Conservation (phyloP, 1,140 invertebrate species). For the Meloidogyne exigua region DNA sequence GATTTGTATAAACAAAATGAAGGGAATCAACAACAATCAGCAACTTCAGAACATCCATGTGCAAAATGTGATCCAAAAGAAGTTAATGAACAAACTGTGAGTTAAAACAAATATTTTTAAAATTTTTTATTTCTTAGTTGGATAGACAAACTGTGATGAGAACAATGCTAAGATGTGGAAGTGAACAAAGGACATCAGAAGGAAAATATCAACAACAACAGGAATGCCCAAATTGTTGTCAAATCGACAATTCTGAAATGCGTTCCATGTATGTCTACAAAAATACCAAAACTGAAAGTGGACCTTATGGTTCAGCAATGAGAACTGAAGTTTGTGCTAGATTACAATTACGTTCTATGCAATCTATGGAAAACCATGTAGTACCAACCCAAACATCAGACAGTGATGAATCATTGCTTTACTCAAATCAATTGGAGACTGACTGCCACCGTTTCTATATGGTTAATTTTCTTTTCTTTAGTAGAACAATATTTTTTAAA, state of each 20-base stretch:
- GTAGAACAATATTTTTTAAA: neutral
- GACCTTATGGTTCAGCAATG: slow-evolving; percentile 13
- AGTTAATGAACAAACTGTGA: slow-evolving; percentile 25
- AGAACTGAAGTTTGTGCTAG: slow-evolving; percentile 22
- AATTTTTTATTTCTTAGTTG: neutral
- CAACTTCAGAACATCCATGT: slow-evolving; percentile 25
- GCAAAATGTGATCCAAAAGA: slow-evolving; percentile 36
- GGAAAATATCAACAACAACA: neutral
- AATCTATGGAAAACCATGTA: slow-evolving; percentile 16
- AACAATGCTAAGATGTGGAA: slow-evolving; percentile 3
- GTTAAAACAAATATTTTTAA: neutral
- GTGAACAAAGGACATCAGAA: neutral
- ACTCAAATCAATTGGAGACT: slow-evolving; percentile 41
- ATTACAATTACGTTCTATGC: neutral
- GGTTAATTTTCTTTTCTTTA: neutral
- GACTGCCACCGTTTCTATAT: slow-evolving; percentile 50
- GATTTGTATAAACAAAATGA: slow-evolving; percentile 14
- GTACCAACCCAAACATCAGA: neutral
- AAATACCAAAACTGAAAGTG: slow-evolving; percentile 13
- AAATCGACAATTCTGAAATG: slow-evolving; percentile 24
- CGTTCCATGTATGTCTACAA: slow-evolving; percentile 33
- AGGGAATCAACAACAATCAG: slow-evolving; percentile 13
- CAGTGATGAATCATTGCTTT: slow-evolving; percentile 46
- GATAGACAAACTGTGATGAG: slow-evolving; percentile 25
- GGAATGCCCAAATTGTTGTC: neutral